These are phyloP conservation scores for Allygus modestus DNA, from an alignment of 2,888 invertebrate genomes.

Conservation along the genomic window DNA sequence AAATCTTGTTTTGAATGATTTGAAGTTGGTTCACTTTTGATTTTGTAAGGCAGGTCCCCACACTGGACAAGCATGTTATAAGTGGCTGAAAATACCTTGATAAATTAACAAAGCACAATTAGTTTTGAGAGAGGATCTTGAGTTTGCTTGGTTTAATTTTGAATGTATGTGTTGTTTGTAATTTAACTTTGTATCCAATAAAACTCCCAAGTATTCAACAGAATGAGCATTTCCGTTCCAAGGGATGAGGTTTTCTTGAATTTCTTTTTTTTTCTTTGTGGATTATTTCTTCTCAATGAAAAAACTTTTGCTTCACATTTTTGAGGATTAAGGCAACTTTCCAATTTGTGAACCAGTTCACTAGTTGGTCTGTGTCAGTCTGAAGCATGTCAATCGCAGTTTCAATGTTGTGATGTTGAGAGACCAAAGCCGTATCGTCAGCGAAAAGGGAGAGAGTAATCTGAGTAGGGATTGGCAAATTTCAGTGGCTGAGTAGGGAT, in stretches of 20 bases:
- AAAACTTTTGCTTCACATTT: neutral
- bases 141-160: slow-evolving; percentile 1
- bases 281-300: neutral
- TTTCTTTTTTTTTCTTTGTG: neutral
- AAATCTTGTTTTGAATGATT: neutral
- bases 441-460: neutral
- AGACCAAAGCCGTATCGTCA: neutral
- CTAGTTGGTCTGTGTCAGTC: neutral
- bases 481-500: neutral
- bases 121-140: neutral
- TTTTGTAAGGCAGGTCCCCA: neutral
- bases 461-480: neutral
- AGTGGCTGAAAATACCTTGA: neutral
- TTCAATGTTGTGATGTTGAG: neutral
- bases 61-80: neutral
- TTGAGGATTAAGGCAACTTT: neutral
- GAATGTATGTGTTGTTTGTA: neutral
- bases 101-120: neutral
- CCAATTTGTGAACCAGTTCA: neutral
- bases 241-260: neutral
- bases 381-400: neutral
- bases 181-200: neutral
- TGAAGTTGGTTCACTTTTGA: neutral
- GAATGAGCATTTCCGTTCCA: neutral
- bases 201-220: neutral